Conservation (phyloP, 2,113 vertebrate species). For the Sander vitreus region DNA sequence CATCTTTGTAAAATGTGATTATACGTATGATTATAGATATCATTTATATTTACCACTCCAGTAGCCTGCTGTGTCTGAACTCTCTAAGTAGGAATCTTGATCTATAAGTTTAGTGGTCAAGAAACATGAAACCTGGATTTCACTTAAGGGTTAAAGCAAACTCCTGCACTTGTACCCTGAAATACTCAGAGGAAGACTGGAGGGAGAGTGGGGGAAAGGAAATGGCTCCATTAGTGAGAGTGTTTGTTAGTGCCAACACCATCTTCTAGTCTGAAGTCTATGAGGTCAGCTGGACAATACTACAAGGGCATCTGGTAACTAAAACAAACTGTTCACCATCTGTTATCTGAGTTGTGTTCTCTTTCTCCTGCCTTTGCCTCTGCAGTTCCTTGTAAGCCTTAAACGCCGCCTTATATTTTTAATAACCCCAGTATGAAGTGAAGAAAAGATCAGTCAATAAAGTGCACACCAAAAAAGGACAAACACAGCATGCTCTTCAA, state of each 20-base stretch:
- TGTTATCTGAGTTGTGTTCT: slow-evolving; percentile 21
- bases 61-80: neutral
- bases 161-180: slow-evolving; percentile 19
- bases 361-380: neutral
- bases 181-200: slow-evolving; percentile 25
- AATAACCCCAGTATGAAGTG: neutral
- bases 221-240: slow-evolving; percentile 71
- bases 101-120: slow-evolving; percentile 34
- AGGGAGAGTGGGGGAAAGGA: slow-evolving; percentile 33
- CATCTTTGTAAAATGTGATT: neutral
- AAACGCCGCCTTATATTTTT: slow-evolving; percentile 3
- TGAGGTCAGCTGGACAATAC: slow-evolving; percentile 44
- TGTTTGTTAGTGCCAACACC: slow-evolving; percentile 47
- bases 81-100: slow-evolving; percentile 22
- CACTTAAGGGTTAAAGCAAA: slow-evolving; percentile 29
- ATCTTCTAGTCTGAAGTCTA: slow-evolving; percentile 45
- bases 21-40: neutral
- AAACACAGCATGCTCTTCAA: too few species aligned
- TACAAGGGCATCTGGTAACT: slow-evolving; percentile 26
- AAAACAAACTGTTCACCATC: neutral
- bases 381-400: neutral
- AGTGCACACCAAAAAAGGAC: neutral
- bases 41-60: neutral
- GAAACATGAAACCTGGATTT: slow-evolving; percentile 57
- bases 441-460: neutral